phyloP scores from a whole-genome alignment of 92 coral and sea anemone species.

The Pocillopora meandrina region DNA sequence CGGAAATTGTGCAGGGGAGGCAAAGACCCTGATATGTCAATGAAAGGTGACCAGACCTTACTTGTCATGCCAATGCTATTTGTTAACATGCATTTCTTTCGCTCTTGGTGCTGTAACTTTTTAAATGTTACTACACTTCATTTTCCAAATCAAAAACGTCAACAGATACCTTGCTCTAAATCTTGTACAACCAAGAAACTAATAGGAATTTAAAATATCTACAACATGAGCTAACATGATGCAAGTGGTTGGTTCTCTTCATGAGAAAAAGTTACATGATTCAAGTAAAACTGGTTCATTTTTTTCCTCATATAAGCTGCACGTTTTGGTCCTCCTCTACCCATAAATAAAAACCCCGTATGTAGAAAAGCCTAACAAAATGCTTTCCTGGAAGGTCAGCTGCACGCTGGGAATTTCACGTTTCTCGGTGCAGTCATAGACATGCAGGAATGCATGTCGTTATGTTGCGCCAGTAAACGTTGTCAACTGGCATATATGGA shows the following conservation, averaged over 20 bases:
- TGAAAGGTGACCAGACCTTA: too few species aligned
- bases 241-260: background rate
- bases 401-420: conserved; percentile 84
- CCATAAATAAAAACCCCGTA: conserved; percentile 91
- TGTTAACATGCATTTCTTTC: background rate
- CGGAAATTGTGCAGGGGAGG: too few species aligned
- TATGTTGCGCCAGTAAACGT: conserved; percentile 87
- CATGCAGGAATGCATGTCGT: conserved; percentile 95
- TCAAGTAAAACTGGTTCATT: background rate
- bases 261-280: too few species aligned
- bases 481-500: conserved; percentile 67
- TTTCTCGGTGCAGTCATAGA: conserved; percentile 86
- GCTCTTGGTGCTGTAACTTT: background rate
- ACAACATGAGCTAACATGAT: background rate
- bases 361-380: conserved; percentile 92
- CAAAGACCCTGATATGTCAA: too few species aligned
- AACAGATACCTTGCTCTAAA: background rate
- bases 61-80: too few species aligned
- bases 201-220: background rate
- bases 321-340: conserved; percentile 85
- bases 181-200: background rate
- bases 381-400: conserved; percentile 76
- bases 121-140: background rate
- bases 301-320: conserved; percentile 45
- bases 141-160: background rate